These are phyloP conservation scores for Ramphastos sulfuratus DNA, from an alignment of 2,113 vertebrate species.

Conservation along the genomic window DNA sequence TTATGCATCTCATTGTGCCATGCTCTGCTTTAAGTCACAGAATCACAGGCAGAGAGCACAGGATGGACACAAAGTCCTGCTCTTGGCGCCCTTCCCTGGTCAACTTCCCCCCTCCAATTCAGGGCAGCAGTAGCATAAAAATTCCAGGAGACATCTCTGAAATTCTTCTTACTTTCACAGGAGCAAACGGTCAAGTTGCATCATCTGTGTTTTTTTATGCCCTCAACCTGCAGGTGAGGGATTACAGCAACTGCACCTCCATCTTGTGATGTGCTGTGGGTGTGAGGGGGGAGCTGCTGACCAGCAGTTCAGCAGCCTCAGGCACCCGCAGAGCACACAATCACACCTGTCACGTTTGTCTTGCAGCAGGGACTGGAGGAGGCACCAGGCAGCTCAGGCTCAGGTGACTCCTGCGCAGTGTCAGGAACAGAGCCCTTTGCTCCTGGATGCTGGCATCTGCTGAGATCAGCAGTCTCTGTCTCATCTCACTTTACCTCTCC, in stretches of 20 bases:
- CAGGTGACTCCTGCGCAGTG: neutral
- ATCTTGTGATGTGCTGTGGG: accelerated
- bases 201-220: neutral
- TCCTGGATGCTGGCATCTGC: neutral
- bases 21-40: neutral
- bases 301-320: neutral
- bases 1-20: neutral
- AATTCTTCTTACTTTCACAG: neutral
- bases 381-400: neutral
- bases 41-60: neutral
- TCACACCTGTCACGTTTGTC: neutral
- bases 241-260: neutral
- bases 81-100: accelerated
- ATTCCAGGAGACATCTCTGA: neutral
- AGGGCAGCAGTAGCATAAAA: neutral
- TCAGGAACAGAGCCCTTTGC: neutral
- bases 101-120: neutral
- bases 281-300: neutral
- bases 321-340: neutral
- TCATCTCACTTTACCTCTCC: neutral
- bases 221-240: neutral
- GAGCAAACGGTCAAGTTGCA: neutral
- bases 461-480: neutral
- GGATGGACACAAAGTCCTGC: neutral
- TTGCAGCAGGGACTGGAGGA: neutral